Evolutionary conservation across 1,140 invertebrate genomes (phyloP), one percentile per base, ranked within the genome.

Genomic region (Drosophila sp.): DNA sequence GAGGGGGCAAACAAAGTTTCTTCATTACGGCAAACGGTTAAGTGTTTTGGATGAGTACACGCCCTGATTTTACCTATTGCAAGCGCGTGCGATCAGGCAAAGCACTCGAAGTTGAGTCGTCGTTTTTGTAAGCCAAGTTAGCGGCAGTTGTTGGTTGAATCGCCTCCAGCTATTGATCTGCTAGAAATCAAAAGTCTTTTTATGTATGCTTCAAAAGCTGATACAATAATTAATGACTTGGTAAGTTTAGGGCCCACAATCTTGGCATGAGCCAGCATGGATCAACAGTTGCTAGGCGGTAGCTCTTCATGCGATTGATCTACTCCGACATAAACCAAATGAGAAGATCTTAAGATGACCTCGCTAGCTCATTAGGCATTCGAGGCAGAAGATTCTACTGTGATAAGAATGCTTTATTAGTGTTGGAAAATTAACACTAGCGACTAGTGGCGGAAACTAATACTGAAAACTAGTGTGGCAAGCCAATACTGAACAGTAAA

Each of bases 151-250:
- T 38, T 40, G 38, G 58, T 38, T 40, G 38, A 57, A 72, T 56
- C 58, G 72, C 90, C 86, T 58, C 60, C 72, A 75, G 90, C 83
- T 91, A 90, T 91, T 91, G 83, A 90, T 90, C 84, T 87, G 90
- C 79, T 86, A 67, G 90, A 91, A 90, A 91, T 91, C 90, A 90
- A 91, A 91, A 91, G 90, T 91, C 80, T 89, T 84, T 83, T 78
- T 73, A 47, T 71, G 74, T 80, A 56, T 67, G 57, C 67, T 66
- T 60, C 61, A 61, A 71, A 54, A 70, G 61, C 75, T 73, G 83
- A 86, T 86, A 84, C 78, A 71, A 90, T 89, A 90, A 89, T 90
- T 89, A 89, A 89, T 89, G 84, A 89, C 60, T 65, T 61, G 66
- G 79, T 84, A 69, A 69, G 27, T 81, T 80, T 72, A 66, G 60